Evolutionary conservation across 2,113 vertebrate species (phyloP).

Genomic region (Beaufortia kweichowensis): DNA sequence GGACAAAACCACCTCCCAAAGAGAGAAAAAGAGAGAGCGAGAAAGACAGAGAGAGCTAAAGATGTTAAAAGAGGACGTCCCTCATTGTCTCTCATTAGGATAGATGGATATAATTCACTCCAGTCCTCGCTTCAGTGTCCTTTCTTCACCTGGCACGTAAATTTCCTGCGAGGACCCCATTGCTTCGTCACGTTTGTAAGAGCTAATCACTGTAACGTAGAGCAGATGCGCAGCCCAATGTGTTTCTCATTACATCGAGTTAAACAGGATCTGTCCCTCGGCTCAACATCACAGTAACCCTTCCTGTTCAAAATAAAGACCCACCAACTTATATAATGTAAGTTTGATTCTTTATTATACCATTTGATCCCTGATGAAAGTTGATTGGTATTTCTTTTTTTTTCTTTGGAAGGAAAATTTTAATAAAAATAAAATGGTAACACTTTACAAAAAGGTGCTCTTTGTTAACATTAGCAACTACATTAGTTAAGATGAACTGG

Average conservation of each 20-base stretch:
- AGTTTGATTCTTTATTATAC: too few species aligned
- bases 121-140: slow-evolving; percentile 12
- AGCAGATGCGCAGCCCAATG: slow-evolving; percentile 38
- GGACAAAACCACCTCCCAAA: slow-evolving; percentile 65
- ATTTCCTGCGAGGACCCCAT: slow-evolving; percentile 12
- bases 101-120: not conserved
- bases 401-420: too few species aligned
- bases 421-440: too few species aligned
- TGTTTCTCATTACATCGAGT: slow-evolving; percentile 48
- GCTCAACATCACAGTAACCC: slow-evolving; percentile 71
- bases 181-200: slow-evolving; percentile 28
- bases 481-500: too few species aligned
- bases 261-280: slow-evolving; percentile 77
- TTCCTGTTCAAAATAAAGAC: slow-evolving; percentile 4
- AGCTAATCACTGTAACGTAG: slow-evolving; percentile 34
- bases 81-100: slow-evolving; percentile 35
- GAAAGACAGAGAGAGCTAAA: slow-evolving; percentile 49
- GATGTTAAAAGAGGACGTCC: slow-evolving; percentile 10
- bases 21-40: slow-evolving; percentile 30
- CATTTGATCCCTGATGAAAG: too few species aligned
- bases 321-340: not conserved
- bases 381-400: too few species aligned
- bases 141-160: slow-evolving; percentile 42
- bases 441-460: too few species aligned
- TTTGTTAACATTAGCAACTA: too few species aligned